phyloP scores from a whole-genome alignment of 2,888 invertebrate genomes.

The Ecdyonurus torrentis region DNA sequence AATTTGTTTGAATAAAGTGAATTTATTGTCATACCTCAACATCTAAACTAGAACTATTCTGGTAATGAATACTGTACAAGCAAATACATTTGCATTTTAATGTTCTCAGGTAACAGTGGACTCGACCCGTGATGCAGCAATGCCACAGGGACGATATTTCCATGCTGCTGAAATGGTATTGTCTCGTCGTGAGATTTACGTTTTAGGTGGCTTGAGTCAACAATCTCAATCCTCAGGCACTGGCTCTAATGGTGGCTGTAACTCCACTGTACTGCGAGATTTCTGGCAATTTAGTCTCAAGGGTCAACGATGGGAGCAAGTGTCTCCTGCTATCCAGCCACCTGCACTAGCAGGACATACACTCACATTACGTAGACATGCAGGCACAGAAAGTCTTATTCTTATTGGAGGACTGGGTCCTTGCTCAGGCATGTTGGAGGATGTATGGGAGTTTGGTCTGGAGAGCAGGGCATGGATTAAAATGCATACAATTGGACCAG shows the following conservation, averaged over 20 bases:
- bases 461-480: conserved; percentile 56
- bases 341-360: conserved; percentile 81
- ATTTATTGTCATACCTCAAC: too few relatives aligned
- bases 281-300: conserved; percentile 87
- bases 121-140: conserved; percentile 67
- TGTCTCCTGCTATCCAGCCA: conserved; percentile 33
- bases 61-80: too few relatives aligned
- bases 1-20: too few relatives aligned
- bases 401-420: conserved; percentile 77
- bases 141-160: conserved; percentile 80
- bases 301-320: conserved; percentile 64
- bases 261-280: conserved; percentile 57
- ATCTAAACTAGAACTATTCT: too few relatives aligned
- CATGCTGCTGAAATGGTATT: conserved; percentile 81
- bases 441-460: conserved; percentile 43
- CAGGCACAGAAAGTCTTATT: conserved; percentile 48
- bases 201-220: conserved; percentile 63
- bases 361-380: conserved; percentile 45
- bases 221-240: conserved; percentile 30
- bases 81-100: too few relatives aligned
- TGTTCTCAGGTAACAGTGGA: conserved; percentile 51
- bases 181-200: conserved; percentile 66
- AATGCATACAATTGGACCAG: conserved; percentile 49
- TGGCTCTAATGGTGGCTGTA: conserved; percentile 22
- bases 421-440: conserved; percentile 49